These are phyloP conservation scores for Plagodis pulveraria DNA, from an alignment of 2,888 invertebrate species.

Conservation along the genomic window DNA sequence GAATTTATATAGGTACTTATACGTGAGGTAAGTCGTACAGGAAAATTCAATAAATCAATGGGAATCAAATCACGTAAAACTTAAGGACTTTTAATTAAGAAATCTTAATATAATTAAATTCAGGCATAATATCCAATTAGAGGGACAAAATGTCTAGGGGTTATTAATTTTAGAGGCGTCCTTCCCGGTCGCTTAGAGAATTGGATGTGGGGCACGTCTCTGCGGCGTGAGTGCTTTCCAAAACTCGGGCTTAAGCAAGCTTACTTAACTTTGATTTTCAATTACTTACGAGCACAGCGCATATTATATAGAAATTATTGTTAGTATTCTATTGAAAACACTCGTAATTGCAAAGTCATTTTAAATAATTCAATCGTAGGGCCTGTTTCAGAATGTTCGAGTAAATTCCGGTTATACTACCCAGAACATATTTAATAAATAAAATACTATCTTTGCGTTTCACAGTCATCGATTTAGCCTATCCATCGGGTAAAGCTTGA, in stretches of 20 bases:
- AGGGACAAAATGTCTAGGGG: slow-evolving; percentile 17
- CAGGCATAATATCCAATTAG: slow-evolving; percentile 28
- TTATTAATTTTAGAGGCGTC: slow-evolving; percentile 23
- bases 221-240: neutral
- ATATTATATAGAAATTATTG: too few species aligned
- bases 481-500: too few species aligned
- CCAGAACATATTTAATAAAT: too few species aligned
- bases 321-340: too few species aligned
- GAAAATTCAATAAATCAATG: neutral
- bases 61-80: neutral
- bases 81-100: slow-evolving; percentile 21
- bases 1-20: neutral
- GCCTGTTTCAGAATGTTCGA: too few species aligned
- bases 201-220: slow-evolving; percentile 1
- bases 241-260: neutral
- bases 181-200: slow-evolving; percentile 4
- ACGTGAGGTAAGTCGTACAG: neutral
- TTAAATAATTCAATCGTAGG: too few species aligned
- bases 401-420: too few species aligned
- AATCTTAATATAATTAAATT: slow-evolving; percentile 27
- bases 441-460: too few species aligned
- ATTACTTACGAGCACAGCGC: neutral
- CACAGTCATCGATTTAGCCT: too few species aligned
- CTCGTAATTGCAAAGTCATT: too few species aligned
- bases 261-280: slow-evolving; percentile 2